Evolutionary conservation across 2,113 vertebrate genomes (phyloP).

Genomic region (Strigops habroptila): DNA sequence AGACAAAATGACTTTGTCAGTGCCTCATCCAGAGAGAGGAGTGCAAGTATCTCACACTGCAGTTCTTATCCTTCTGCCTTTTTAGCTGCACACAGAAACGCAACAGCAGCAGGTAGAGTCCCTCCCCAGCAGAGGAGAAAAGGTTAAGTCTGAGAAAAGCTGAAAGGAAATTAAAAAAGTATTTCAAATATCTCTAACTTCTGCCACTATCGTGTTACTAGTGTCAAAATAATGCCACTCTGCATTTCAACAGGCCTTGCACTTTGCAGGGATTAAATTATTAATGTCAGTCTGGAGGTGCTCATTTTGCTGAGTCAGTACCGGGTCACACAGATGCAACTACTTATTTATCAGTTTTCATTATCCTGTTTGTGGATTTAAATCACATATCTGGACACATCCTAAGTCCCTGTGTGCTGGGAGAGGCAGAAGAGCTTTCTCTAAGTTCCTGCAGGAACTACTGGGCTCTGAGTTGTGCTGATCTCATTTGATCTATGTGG

Average conservation of each 20-base stretch:
- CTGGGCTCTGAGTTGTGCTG: background rate
- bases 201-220: background rate
- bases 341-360: slow-evolving; percentile 69
- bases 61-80: background rate
- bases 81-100: background rate
- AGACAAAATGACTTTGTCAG: background rate
- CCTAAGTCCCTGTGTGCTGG: background rate
- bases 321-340: slow-evolving; percentile 53
- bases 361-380: slow-evolving; percentile 65
- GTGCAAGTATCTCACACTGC: background rate
- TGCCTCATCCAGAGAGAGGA: background rate
- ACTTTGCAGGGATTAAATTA: slow-evolving; percentile 58
- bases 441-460: background rate
- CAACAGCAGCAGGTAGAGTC: background rate
- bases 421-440: background rate
- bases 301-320: slow-evolving; percentile 61
- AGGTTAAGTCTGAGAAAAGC: slow-evolving; percentile 8
- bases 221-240: slow-evolving; percentile 30
- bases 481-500: background rate
- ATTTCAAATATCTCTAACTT: background rate
- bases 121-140: background rate
- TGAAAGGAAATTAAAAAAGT: background rate
- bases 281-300: slow-evolving; percentile 47
- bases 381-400: slow-evolving; percentile 37
- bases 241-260: background rate